Evolutionary conservation across 2,113 vertebrate genomes (phyloP).

Genomic region (Anhinga anhinga): DNA sequence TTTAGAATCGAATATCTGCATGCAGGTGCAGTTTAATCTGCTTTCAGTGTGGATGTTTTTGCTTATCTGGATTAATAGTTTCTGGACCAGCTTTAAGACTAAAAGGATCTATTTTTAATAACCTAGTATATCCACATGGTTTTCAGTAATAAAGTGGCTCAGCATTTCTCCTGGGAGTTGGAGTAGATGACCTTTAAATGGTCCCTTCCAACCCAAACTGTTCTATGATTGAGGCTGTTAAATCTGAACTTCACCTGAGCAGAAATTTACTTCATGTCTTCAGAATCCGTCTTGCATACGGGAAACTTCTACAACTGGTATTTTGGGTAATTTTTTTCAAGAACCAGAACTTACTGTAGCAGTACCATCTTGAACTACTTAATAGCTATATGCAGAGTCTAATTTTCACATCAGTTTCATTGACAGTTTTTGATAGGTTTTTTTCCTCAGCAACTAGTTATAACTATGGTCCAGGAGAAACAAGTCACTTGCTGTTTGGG

Average conservation of each 20-base stretch:
- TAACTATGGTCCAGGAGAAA: neutral
- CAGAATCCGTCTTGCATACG: fast-evolving
- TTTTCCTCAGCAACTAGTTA: neutral
- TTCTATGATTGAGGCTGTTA: neutral
- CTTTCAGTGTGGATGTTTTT: neutral
- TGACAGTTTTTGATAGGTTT: neutral
- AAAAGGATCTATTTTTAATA: neutral
- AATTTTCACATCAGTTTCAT: neutral
- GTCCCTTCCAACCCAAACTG: too few relatives aligned
- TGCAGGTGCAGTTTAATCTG: neutral
- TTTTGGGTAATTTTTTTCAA: neutral
- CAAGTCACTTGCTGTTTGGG: neutral
- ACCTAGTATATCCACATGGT: neutral
- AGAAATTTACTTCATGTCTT: neutral
- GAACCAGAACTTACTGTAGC: neutral
- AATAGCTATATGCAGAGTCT: neutral
- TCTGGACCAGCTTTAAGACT: neutral
- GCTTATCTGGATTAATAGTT: neutral
- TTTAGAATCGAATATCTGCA: neutral
- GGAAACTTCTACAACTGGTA: neutral
- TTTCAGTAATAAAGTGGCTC: neutral
- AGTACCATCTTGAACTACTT: neutral
- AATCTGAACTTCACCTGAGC: neutral
- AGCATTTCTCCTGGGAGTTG: neutral
- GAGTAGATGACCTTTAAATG: too few relatives aligned